Evolutionary conservation across 2,113 vertebrate genomes (phyloP), one percentile per base, ranked within the genome.

Genomic region (Odocoileus hemionus): DNA sequence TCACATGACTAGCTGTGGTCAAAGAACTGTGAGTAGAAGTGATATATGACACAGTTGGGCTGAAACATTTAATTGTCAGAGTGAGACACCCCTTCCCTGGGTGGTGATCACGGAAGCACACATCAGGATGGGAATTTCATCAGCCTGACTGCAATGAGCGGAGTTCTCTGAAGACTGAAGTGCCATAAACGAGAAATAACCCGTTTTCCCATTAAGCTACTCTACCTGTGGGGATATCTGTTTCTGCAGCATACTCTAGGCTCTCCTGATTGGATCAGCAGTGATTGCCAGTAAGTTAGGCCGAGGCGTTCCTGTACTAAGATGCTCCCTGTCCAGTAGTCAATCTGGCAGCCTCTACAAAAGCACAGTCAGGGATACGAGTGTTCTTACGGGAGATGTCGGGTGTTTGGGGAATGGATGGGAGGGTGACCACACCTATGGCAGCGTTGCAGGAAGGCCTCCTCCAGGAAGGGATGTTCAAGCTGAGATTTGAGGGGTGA

Each of bases 181-280:
- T 2, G 0, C 67, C 28, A 7, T 17, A 52, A 33, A 28, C 2
- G 10, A 93, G 12, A 86, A 78, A 54, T 4, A 9, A 82, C 7
- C 10, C 39, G 7, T 50, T 88, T 64, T 54, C n/a, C 21, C 61
- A 13, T 33, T 19, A 70, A 90, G 83, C 25, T 5, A 28, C 3
- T 55, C 9, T 17, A 47, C 64, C 58, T 67, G 13, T 12, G 43
- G 26, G 6, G 50, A 50, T 94, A 23, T 17, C 60, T 17, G 26
- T 87, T 74, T 87, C 60, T 85, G 45, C 4, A 80, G n/a, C 52
- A 57, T 1, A 52, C 36, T 28, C 19, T 93, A 0, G 0, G 9
- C 64, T 79, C 76, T 94, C 78, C 52, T 94, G 50, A 84, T 78
- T 52, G 47, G 74, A 60, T 78, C 10, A 33, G 39, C 33, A 79